A percentile compares a stretch with the other conserved stretches of the same genome.
Conservation (phyloP, 2,888 invertebrate species). For the Oxystoma pomonae region DNA sequence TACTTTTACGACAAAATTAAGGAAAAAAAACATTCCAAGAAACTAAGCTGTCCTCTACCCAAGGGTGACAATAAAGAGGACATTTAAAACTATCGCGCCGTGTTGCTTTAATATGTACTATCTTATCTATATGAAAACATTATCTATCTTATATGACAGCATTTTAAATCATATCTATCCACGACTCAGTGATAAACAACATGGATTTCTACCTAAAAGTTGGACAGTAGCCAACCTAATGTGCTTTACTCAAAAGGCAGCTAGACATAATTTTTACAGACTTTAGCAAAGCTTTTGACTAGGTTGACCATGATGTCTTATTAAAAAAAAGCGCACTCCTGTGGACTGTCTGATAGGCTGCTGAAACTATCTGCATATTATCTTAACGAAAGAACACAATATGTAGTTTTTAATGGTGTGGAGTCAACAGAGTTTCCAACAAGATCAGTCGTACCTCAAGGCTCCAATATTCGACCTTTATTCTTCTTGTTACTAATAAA, state of each 20-base stretch:
- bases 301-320: background rate
- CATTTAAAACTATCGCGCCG: background rate
- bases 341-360: too few species aligned
- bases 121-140: background rate
- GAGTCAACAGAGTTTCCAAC: background rate
- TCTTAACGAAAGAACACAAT: background rate
- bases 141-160: background rate
- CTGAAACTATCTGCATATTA: background rate
- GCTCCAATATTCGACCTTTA: background rate
- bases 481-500: background rate
- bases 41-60: background rate
- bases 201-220: too few species aligned
- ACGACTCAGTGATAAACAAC: background rate
- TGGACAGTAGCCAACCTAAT: too few species aligned
- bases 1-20: too few species aligned
- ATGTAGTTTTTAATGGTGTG: background rate
- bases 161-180: background rate
- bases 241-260: too few species aligned
- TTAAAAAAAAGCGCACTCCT: too few species aligned
- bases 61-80: background rate
- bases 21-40: too few species aligned
- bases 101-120: background rate
- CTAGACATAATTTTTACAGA: background rate
- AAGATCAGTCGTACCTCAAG: background rate
- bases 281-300: background rate